These are phyloP conservation scores for Salvelinus namaycush DNA, from an alignment of 2,113 vertebrate genomes.

Conservation along the genomic window DNA sequence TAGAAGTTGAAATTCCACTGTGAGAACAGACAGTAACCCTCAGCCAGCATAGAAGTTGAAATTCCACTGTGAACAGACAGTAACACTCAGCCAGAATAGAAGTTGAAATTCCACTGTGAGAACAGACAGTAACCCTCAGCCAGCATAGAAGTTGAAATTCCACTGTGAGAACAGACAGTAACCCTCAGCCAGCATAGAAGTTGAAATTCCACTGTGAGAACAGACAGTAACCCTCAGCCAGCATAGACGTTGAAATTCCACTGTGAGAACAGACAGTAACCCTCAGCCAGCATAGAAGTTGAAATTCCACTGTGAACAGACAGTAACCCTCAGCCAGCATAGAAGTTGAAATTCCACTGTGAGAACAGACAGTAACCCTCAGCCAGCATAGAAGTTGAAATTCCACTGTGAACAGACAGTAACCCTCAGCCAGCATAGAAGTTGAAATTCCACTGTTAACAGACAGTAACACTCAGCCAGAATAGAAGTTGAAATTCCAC, in stretches of 20 bases:
- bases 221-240: background rate
- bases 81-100: background rate
- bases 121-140: background rate
- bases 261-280: background rate
- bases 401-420: background rate
- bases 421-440: slow-evolving; percentile 11
- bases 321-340: background rate
- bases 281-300: no score
- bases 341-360: no score
- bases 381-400: no score
- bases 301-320: background rate
- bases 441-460: slow-evolving; percentile 16
- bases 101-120: no score
- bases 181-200: no score
- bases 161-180: background rate
- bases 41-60: no score
- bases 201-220: no score
- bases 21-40: background rate
- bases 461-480: slow-evolving; percentile 15
- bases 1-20: no score
- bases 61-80: background rate
- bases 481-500: slow-evolving; percentile 17
- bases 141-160: no score
- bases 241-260: no score
- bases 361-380: background rate